Conservation (phyloP, 2,888 invertebrate genomes). For the Dynastes hyllus region DNA sequence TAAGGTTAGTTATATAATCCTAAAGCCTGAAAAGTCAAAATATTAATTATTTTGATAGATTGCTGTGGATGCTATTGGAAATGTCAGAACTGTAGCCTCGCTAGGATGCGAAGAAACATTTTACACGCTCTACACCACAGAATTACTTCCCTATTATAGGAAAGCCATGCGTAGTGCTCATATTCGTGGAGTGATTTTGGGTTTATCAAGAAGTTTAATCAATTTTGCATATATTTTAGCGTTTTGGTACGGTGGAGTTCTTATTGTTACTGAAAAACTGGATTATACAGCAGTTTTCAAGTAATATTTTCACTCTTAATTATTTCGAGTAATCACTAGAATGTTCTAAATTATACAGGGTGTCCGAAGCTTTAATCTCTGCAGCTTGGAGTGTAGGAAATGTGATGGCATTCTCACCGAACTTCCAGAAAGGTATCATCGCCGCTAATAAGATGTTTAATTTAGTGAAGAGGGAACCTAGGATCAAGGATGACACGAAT, state of each 20-base stretch:
- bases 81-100: slow-evolving; percentile 82
- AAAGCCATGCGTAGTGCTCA: slow-evolving; percentile 75
- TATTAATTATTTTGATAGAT: slow-evolving; percentile 68
- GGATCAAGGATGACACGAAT: slow-evolving; percentile 71
- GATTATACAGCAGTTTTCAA: slow-evolving; percentile 79
- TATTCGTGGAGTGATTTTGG: slow-evolving; percentile 79
- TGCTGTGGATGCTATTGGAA: slow-evolving; percentile 82
- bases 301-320: slow-evolving; percentile 71
- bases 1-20: slow-evolving; percentile 35
- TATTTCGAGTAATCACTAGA: not conserved
- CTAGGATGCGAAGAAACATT: slow-evolving; percentile 80
- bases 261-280: slow-evolving; percentile 76
- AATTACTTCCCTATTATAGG: slow-evolving; percentile 75
- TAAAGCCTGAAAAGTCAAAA: no score
- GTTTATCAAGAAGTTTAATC: slow-evolving; percentile 78
- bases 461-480: slow-evolving; percentile 77
- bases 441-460: slow-evolving; percentile 81
- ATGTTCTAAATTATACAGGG: slow-evolving; percentile 70
- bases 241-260: slow-evolving; percentile 82
- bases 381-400: slow-evolving; percentile 80
- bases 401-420: slow-evolving; percentile 83
- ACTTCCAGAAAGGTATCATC: slow-evolving; percentile 85
- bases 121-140: slow-evolving; percentile 74
- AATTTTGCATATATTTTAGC: slow-evolving; percentile 70
- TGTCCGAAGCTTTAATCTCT: slow-evolving; percentile 83